These are phyloP conservation scores for Psittacula derbiana DNA, from an alignment of 2,797 vertebrate species.

Conservation along the genomic window DNA sequence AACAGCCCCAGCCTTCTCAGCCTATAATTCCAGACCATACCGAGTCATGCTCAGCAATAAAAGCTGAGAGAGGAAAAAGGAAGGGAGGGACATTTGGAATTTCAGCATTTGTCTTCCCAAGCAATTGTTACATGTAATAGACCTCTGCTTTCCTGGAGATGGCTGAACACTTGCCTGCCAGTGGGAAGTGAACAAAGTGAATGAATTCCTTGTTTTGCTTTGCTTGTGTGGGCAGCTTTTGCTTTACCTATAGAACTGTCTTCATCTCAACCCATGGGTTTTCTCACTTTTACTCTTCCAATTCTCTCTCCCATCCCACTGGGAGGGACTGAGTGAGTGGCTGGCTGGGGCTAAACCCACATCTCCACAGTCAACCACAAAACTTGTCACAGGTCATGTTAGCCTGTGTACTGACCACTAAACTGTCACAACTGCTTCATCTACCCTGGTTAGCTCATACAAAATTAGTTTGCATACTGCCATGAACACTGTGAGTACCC, in stretches of 20 bases:
- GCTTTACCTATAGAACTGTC: background rate
- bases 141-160: background rate
- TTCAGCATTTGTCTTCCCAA: background rate
- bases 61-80: background rate
- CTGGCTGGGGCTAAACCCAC: background rate
- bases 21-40: background rate
- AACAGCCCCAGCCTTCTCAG: background rate
- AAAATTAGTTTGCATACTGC: background rate
- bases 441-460: background rate
- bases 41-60: background rate
- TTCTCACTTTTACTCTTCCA: background rate
- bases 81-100: background rate
- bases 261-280: background rate
- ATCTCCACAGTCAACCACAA: background rate
- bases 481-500: background rate
- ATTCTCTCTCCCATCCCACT: background rate
- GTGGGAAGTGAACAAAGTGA: background rate
- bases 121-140: background rate
- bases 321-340: background rate
- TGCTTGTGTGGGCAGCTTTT: background rate
- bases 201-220: background rate
- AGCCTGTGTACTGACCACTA: background rate
- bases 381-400: background rate
- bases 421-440: background rate
- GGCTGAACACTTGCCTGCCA: background rate